Conservation (phyloP, 2,888 invertebrate species). For the Brachylomia viminalis region DNA sequence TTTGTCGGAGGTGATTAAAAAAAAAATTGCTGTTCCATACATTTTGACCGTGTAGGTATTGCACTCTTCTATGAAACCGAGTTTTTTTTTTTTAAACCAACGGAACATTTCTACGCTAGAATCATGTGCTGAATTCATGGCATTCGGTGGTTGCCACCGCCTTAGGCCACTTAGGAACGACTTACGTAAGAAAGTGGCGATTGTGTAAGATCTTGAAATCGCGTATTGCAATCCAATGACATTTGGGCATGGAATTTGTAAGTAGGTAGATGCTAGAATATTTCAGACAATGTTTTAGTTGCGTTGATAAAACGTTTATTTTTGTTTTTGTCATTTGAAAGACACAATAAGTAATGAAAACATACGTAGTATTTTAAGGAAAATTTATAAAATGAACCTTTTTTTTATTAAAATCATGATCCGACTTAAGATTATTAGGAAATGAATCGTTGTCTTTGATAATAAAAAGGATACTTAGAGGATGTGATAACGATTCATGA, state of each 20-base stretch:
- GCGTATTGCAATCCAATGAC: neutral
- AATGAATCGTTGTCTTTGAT: constrained; percentile 27
- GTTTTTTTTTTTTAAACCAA: too few relatives aligned
- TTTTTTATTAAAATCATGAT: constrained; percentile 13
- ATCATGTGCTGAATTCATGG: too few relatives aligned
- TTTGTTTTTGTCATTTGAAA: neutral
- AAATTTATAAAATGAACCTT: neutral
- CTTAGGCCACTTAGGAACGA: neutral
- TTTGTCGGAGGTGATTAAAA: too few relatives aligned
- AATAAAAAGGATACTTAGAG: neutral
- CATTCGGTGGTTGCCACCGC: neutral
- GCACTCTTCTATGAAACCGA: too few relatives aligned
- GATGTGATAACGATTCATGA: constrained; percentile 19
- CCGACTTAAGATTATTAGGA: constrained; percentile 36
- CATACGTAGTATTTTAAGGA: neutral
- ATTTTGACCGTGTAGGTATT: too few relatives aligned
- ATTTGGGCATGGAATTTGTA: neutral
- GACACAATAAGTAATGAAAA: neutral
- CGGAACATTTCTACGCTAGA: too few relatives aligned
- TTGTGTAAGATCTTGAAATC: too few relatives aligned
- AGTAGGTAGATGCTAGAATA: too few relatives aligned
- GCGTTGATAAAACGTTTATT: neutral
- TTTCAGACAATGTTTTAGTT: neutral
- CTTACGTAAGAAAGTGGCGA: neutral
- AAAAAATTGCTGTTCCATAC: too few relatives aligned